Percentiles rank a stretch among this genome's conserved stretches.
These are phyloP conservation scores for Gobius niger DNA, from an alignment of 2,113 vertebrate species.

Conservation along the genomic window DNA sequence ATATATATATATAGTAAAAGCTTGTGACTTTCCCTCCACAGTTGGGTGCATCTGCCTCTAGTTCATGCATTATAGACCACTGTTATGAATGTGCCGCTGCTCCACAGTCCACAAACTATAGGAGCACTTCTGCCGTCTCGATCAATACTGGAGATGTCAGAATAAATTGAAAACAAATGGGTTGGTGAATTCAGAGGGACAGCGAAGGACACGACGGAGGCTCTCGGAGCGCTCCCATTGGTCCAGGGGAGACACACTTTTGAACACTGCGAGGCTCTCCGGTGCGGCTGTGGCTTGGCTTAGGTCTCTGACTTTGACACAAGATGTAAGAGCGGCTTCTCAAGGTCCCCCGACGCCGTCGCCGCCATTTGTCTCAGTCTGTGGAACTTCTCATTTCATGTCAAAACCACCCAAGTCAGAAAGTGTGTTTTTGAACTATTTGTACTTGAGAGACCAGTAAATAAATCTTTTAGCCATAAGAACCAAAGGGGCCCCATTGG, in stretches of 20 bases:
- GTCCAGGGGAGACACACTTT: background rate
- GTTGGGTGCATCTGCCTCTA: conserved; percentile 15
- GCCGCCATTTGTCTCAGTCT: background rate
- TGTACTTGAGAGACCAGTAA: background rate
- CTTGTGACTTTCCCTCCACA: conserved; percentile 26
- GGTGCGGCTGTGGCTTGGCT: background rate
- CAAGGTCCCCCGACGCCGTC: background rate
- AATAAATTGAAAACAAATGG: conserved; percentile 33
- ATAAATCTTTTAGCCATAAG: background rate
- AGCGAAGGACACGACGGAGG: conserved; percentile 12
- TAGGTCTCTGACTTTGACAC: background rate
- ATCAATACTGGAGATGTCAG: conserved; percentile 31
- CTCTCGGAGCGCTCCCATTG: background rate
- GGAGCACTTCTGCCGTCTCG: background rate
- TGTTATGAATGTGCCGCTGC: conserved; percentile 2
- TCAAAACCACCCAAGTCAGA: conserved; percentile 7
- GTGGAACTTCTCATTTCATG: background rate
- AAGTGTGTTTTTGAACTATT: background rate
- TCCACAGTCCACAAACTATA: background rate
- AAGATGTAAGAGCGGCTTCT: background rate
- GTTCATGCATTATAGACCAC: conserved; percentile 23
- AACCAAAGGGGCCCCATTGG: too few relatives aligned
- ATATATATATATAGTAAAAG: background rate
- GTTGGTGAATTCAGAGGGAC: conserved; percentile 21
- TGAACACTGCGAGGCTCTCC: background rate